Base-by-base conservation (phyloP, 2,113 vertebrate genomes). In the Gobio gobio region DNA sequence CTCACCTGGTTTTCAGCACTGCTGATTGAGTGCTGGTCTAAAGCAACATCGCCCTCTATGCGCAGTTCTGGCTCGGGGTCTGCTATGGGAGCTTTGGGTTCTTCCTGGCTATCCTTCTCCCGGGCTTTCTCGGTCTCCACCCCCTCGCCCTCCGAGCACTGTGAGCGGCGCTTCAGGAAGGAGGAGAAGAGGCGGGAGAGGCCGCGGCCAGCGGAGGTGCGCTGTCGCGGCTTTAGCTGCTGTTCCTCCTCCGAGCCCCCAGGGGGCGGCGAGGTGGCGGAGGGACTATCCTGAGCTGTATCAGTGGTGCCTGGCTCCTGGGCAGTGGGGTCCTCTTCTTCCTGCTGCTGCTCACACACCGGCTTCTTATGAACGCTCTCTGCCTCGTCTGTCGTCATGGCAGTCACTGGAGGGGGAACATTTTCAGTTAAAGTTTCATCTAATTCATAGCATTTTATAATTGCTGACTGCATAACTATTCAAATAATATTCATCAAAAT, bases 371-470 rank as follows among this genome's bases (percentile, higher is more conserved):
- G 91, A 94, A 96, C 94, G 93, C 95, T 94, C 81, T 94, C 93
- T 0, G 91, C 92, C 91, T 95, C 94, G 88, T 99, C 98, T 96
- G 98, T 99, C 83, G 98, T 99, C 98, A 99, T 99, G 95, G 93
- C 94, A 93, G 90, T 88, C 51, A 83, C 97, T 97, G 89, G 58
- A 12, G 14, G 90, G 47, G 86, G 20, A 89, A 73, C 20, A 63
- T 1, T 6, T 45, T 40, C 14, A n/a, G 16, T 54, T 77, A 10
- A 51, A 29, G 24, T 76, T 49, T 10, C 1, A 4, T 72, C 20
- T 10, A 10, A 43, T 72, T 72, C 12, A 72, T 10, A n/a, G 33
- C 16, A 56, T 56, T 56, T 63, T 61, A 24, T n/a, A 59, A 59
- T 59, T 61, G 3, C n/a, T 61, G 58, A 61, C 58, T 26, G 7